Conservation (phyloP, 2,888 invertebrate species). For the Fragum fragum region DNA sequence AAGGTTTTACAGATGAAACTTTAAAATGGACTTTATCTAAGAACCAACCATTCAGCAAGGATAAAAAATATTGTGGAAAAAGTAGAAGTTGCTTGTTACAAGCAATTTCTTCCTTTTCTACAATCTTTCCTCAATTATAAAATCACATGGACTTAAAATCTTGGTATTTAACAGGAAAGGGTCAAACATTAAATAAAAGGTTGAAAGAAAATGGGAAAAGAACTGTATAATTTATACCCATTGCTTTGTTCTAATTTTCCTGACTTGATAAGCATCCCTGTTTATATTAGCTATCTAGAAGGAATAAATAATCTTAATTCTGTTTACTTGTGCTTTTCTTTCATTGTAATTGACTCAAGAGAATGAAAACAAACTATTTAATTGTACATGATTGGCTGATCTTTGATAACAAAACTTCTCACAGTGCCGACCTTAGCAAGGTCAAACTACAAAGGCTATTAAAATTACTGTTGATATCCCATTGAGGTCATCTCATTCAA, state of each 20-base stretch:
- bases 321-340: constrained; percentile 14
- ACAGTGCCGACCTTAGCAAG: neutral
- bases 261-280: neutral
- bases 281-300: constrained; percentile 6
- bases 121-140: too few species aligned
- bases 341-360: constrained; percentile 13
- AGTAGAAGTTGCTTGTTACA: too few species aligned
- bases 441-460: neutral
- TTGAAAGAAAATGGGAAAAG: too few species aligned
- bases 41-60: too few species aligned
- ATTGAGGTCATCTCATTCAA: neutral
- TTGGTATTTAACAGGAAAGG: too few species aligned
- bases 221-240: neutral
- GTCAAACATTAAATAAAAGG: too few species aligned
- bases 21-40: too few species aligned
- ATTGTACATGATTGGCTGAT: neutral
- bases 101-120: too few species aligned
- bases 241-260: neutral
- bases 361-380: constrained; percentile 1
- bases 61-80: too few species aligned
- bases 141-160: too few species aligned
- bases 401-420: neutral
- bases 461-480: neutral
- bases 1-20: too few species aligned
- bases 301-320: constrained; percentile 5